phyloP scores from a whole-genome alignment of 2,888 invertebrate genomes.

The Agonopterix alstromeriana region DNA sequence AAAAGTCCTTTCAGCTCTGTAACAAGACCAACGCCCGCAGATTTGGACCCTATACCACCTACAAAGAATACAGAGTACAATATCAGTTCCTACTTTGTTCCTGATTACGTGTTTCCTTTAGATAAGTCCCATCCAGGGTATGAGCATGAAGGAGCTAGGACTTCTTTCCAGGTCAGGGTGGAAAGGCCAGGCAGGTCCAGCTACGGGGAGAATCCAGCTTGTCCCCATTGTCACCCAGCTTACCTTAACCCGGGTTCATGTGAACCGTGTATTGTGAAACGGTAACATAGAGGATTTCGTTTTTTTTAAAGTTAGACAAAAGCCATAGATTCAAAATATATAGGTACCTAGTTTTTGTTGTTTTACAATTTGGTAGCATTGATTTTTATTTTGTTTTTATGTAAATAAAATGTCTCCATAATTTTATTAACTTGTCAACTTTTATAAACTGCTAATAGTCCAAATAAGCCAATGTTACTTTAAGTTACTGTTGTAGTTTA shows the following conservation, averaged over 20 bases:
- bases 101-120: constrained; percentile 78
- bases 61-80: constrained; percentile 69
- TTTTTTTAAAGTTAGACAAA: not conserved
- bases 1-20: constrained; percentile 50
- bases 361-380: not conserved
- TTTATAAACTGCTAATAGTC: constrained; percentile 5
- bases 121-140: constrained; percentile 79
- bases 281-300: constrained; percentile 33
- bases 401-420: too few species aligned
- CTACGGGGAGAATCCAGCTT: constrained; percentile 78
- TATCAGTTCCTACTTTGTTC: constrained; percentile 77
- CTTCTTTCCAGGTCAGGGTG: constrained; percentile 78
- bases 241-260: constrained; percentile 79
- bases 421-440: too few species aligned
- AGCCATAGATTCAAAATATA: not conserved
- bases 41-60: constrained; percentile 29
- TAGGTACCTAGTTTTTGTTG: too few species aligned
- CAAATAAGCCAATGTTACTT: constrained; percentile 14
- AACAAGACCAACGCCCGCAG: constrained; percentile 43
- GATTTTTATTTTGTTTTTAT: not conserved
- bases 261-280: constrained; percentile 78
- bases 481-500: constrained; percentile 1
- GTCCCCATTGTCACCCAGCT: constrained; percentile 80
- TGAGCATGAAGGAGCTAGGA: constrained; percentile 69
- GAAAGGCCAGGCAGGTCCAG: constrained; percentile 55